Evolutionary conservation across 1,140 invertebrate genomes (phyloP), one percentile per base, ranked within the genome.

Genomic region (Trachymyrmex septentrionalis): DNA sequence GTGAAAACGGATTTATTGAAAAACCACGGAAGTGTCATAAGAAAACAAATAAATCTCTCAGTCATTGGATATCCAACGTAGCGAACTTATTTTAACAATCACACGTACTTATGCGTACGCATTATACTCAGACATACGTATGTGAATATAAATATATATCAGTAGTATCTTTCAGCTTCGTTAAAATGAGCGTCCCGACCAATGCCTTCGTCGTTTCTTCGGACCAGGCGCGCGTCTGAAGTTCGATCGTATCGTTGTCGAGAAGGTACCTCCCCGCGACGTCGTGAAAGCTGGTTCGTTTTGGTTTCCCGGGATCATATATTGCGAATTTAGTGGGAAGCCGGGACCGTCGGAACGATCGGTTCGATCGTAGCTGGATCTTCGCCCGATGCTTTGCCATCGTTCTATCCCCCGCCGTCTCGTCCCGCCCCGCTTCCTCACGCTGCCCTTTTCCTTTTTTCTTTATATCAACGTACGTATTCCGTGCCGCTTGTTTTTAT

Each of bases 261-360:
- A 12, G 57, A 66, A 87, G 84, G 85, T 84, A 90, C 80, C 87
- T 87, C 66, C 81, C 85, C 53, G 87, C 89, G 89, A 91, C 75
- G 87, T 91, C 89, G 86, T 78, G 90, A 91, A 89, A 90, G 89
- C 90, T 86, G 90, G 48, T 91, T 91, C 90, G 90, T 91, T 91
- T 91, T 91, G 90, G 76, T 91, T 91, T 88, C 90, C 89, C 90
- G 87, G 89, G 89, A 91, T 91, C 90, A 87, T 91, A 91, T 91
- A 91, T 91, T 91, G 90, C 89, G 87, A 91, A 91, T 91, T 91
- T 91, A 91, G 90, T 91, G 90, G 87, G 91, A 90, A 90, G 88
- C 87, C 78, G 71, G 87, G 88, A 90, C 88, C 91, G 88, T 89
- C 91, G 85, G 76, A 92, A 92, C 88, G 91, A 92, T 92, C 91